Evolutionary conservation across 1,140 invertebrate genomes (phyloP).

Genomic region (Lysiphlebus fabarum): DNA sequence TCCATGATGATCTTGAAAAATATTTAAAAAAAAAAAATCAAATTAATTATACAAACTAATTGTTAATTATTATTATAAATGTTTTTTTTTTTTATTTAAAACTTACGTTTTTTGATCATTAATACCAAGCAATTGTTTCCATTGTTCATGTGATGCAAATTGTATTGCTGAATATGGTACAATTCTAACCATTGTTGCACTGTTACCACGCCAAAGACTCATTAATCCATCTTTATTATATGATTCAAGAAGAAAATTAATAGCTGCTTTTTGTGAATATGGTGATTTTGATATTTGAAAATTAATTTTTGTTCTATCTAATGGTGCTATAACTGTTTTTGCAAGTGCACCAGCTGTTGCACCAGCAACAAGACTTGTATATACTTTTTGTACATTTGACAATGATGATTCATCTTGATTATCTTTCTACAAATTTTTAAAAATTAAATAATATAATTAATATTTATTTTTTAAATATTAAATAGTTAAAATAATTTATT

Average conservation of each 20-base stretch:
- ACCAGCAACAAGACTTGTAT: slow-evolving; percentile 74
- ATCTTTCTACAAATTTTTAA: not conserved
- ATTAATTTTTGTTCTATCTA: slow-evolving; percentile 97
- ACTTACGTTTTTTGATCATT: slow-evolving; percentile 65
- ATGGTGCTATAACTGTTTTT: slow-evolving; percentile 93
- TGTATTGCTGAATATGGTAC: slow-evolving; percentile 96
- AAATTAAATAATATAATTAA: slow-evolving; percentile 22
- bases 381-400: slow-evolving; percentile 58
- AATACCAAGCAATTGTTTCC: slow-evolving; percentile 77
- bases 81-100: slow-evolving; percentile 24
- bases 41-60: slow-evolving; percentile 17
- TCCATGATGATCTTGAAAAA: slow-evolving; percentile 21
- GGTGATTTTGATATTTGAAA: slow-evolving; percentile 84
- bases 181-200: slow-evolving; percentile 95
- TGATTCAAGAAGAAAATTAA: slow-evolving; percentile 72
- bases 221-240: slow-evolving; percentile 73
- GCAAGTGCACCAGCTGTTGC: slow-evolving; percentile 90
- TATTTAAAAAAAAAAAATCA: not conserved
- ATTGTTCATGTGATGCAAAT: slow-evolving; percentile 96
- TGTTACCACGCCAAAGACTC: slow-evolving; percentile 94
- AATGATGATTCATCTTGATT: slow-evolving; percentile 29
- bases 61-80: slow-evolving; percentile 22
- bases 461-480: not conserved
- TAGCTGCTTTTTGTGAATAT: slow-evolving; percentile 77
- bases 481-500: slow-evolving; percentile 16